A percentile compares a stretch with the other conserved stretches of the same genome.
Conservation (phyloP, 2,113 vertebrate genomes). For the Hyla sarda region DNA sequence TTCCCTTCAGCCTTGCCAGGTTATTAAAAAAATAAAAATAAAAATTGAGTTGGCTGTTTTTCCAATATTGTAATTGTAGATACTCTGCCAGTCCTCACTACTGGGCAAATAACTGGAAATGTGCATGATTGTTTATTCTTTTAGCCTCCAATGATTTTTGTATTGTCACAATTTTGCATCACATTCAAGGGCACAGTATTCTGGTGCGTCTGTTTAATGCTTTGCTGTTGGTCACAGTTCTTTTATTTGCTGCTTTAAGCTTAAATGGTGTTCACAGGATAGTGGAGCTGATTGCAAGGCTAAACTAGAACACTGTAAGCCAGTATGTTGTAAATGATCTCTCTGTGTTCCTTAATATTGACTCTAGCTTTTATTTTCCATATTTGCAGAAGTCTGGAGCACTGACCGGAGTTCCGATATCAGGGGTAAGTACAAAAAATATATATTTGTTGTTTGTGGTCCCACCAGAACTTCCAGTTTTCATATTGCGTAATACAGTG, state of each 20-base stretch:
- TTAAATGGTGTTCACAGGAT: neutral
- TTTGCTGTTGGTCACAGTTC: neutral
- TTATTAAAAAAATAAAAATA: neutral
- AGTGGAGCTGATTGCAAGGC: neutral
- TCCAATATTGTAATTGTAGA: neutral
- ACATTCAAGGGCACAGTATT: neutral
- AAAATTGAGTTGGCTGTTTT: neutral
- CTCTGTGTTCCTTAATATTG: neutral
- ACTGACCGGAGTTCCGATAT: conserved; percentile 91
- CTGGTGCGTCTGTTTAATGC: neutral
- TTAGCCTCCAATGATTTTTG: neutral
- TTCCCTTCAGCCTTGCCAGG: neutral
- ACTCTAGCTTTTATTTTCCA: conserved; percentile 49
- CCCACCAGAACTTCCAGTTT: neutral
- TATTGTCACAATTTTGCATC: conserved; percentile 5
- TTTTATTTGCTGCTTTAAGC: conserved; percentile 14
- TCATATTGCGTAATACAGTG: neutral
- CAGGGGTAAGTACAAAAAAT: conserved; percentile 83
- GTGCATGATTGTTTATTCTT: conserved; percentile 12
- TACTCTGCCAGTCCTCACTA: neutral
- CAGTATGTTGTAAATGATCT: neutral
- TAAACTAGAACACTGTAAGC: neutral
- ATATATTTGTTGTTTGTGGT: neutral
- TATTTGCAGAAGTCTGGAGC: conserved; percentile 84
- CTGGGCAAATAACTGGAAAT: conserved; percentile 36